phyloP scores from a whole-genome alignment of 2,888 invertebrate species.

The Asteroscopus sphinx region DNA sequence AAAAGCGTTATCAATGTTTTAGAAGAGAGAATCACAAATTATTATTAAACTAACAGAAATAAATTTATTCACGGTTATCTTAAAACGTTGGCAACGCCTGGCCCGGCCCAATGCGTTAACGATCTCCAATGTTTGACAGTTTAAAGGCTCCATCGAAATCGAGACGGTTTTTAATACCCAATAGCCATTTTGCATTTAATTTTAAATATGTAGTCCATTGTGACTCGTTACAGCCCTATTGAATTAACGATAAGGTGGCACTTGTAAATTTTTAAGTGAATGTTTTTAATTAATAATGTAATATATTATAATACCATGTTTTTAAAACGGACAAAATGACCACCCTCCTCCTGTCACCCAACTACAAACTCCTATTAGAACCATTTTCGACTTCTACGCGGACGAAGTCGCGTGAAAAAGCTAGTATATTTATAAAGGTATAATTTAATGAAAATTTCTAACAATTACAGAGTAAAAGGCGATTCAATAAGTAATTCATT shows the following conservation, averaged over 20 bases:
- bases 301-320: too few relatives aligned
- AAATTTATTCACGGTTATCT: background rate
- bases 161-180: conserved; percentile 28
- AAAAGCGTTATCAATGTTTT: too few relatives aligned
- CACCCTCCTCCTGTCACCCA: too few relatives aligned
- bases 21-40: too few relatives aligned
- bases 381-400: too few relatives aligned
- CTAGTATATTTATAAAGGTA: too few relatives aligned
- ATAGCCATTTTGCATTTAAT: conserved; percentile 4
- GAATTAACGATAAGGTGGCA: conserved; percentile 3
- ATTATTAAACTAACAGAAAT: background rate
- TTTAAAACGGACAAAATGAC: too few relatives aligned
- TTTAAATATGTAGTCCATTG: conserved; percentile 1
- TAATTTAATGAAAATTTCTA: background rate
- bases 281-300: too few relatives aligned
- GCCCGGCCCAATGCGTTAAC: conserved; percentile 17
- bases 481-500: background rate
- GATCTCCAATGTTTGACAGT: conserved; percentile 39
- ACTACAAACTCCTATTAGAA: too few relatives aligned
- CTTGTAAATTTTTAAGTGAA: too few relatives aligned
- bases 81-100: conserved; percentile 27
- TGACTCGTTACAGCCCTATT: background rate
- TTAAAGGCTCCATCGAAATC: conserved; percentile 23
- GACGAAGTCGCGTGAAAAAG: too few relatives aligned
- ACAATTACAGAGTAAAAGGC: too few relatives aligned